Base-by-base conservation (phyloP, 2,888 invertebrate genomes). In the Pyrocoelia pectoralis region DNA sequence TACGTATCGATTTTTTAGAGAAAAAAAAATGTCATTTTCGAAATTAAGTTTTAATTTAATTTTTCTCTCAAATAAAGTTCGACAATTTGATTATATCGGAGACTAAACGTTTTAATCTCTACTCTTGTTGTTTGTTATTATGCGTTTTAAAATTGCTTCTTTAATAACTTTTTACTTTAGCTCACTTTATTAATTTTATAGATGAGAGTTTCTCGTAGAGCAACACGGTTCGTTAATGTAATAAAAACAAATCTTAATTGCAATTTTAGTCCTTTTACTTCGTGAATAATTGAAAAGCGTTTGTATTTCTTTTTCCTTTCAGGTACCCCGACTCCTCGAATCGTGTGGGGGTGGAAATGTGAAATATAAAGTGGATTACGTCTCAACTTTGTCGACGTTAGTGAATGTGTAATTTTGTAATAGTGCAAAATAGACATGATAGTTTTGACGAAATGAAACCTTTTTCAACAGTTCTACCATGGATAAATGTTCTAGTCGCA, bases 401-500 rank as follows among this genome's bases (percentile, higher is more conserved):
- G 74, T 76, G 74, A 70, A 74, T 74, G 74, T 73, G 72, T 70
- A 66, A 70, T 68, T 68, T 72, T 70, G 69, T 70, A 68, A 72
- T 72, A 70, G 72, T 73, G 72, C 71, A 68, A 74, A 74, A 75
- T 73, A 77, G 78, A 77, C 77, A 79, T 79, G 79, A 73, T 77
- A 80, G 76, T 77, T 73, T 68, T 71, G 78, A 72, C 79, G 80
- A 78, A 76, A 80, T 80, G 80, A 80, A 72, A 79, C 72, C 77
- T 69, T 73, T 73, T 74, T 71, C 76, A 72, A 73, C 74, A 68
- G 76, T 72, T 69, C 73, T 74, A 71, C 76, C 73, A 80, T 80
- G 80, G 80, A 79, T 77, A 74, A 76, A 76, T 68, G 70, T 79
- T 69, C 70, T 73, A 62, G 68, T 77, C 59, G 72, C 76, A 60